Evolutionary conservation across 2,888 invertebrate genomes (phyloP), one percentile per base, ranked within the genome.

Genomic region (Phalera bucephala): DNA sequence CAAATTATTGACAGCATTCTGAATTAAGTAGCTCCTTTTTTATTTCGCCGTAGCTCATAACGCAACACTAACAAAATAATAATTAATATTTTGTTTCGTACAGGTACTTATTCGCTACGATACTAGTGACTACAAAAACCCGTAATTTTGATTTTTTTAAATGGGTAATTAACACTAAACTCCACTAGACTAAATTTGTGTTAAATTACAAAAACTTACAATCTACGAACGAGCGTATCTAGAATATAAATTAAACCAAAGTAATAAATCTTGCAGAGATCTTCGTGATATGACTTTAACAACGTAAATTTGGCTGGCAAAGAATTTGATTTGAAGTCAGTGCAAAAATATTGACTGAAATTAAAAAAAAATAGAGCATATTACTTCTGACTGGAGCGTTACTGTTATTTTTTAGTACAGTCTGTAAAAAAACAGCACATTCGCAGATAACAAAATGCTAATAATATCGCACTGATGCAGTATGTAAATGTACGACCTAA

Each of bases 191-290:
- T n/a, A n/a, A n/a, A n/a, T n/a, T n/a, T n/a, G n/a, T n/a, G 4
- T 25, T 33, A 31, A 13, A 31, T n/a, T 10, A 31, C 20, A 23
- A 22, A 30, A 37, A 33, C 39, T 35, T 51, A 51, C 26, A 11
- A 8, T 30, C 28, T 59, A 21, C 3, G 8, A 7, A 7, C 6
- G 25, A 5, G 11, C 12, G 2, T 14, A 14, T 4, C 14, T 30
- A 35, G 47, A n/a, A n/a, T n/a, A 21, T 26, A 35, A 45, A 44
- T 33, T 31, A 43, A 21, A 50, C 9, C 26, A 20, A 44, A 37
- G 34, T 31, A 41, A 44, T 34, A 37, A 36, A 23, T 22, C 29
- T 44, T 47, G 40, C 28, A 53, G 65, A 65, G 58, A 64, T 65
- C 65, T 49, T 55, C 41, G 33, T 30, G 36, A 44, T 34, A 49